Evolutionary conservation across 2,888 invertebrate species (phyloP), one percentile per base, ranked within the genome.

Genomic region (Heliconius hortense): DNA sequence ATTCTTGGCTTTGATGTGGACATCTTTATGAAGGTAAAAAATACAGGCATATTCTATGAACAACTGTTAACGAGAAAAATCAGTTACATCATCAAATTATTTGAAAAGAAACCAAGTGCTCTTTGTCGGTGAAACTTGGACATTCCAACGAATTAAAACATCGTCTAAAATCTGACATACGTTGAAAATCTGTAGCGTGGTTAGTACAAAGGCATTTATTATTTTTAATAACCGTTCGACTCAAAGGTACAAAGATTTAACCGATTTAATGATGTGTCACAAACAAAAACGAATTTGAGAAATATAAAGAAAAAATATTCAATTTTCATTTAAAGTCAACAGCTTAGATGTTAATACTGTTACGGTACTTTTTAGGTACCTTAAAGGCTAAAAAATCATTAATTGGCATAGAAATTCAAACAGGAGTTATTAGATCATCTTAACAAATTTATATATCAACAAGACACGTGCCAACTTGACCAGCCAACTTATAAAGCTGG

Each of bases 201-300:
- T 43, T 39, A 3, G 13, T 24, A 66, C 66, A 66, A 66, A 43
- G 39, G 39, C 7, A 35, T 35, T 35, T 66, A 39, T 39, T 64
- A 24, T 15, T 66, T 66, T 66, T 64, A 39, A 64, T 39, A 64
- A 24, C n/a, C n/a, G 7, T 48, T n/a, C 7, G 39, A 66, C 39
- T 24, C 13, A 39, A 43, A 64, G 18, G 35, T 11, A 39, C 35
- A 64, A 66, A 66, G 24, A 21, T 21, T 35, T 13, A 0, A 18
- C 24, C 66, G 39, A 15, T 43, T 15, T 66, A 66, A 66, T 66
- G 66, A 66, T 43, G 15, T 24, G 66, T 66, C 39, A 35, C n/a
- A 21, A 15, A n/a, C n/a, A 15, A 64, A 24, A 43, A 24, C 39
- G 24, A 66, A 64, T 64, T 26, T 39, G 39, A 66, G 24, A 66